Conservation (phyloP, 92 coral and sea anemone genomes). For the Porites evermanni region DNA sequence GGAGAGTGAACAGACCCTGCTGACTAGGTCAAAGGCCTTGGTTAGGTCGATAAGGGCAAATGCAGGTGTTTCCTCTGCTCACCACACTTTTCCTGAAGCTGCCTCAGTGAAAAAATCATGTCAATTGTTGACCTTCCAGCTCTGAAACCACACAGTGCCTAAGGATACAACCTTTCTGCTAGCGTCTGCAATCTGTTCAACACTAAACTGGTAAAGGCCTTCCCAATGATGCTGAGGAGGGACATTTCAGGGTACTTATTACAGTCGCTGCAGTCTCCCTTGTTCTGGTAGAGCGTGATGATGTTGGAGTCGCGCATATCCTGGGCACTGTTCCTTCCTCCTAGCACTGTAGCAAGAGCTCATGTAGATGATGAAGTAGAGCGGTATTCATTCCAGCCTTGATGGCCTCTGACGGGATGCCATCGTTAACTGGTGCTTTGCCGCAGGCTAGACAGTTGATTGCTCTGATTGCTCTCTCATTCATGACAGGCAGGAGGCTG, state of each 20-base stretch:
- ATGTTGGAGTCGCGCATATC: too few species aligned
- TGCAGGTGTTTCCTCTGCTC: conserved; percentile 36
- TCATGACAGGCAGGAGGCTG: too few species aligned
- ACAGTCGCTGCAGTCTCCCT: too few species aligned
- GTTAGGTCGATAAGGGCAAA: conserved; percentile 37
- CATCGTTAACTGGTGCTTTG: too few species aligned
- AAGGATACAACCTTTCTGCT: conserved; percentile 30
- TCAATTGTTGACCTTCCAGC: conserved; percentile 40
- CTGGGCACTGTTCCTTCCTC: too few species aligned
- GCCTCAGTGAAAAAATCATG: background rate
- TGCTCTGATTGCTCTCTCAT: background rate
- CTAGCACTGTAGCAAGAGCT: too few species aligned
- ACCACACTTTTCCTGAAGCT: conserved; percentile 58
- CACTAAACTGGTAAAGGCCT: background rate
- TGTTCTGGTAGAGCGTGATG: too few species aligned
- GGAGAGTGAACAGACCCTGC: conserved; percentile 36
- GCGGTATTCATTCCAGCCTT: too few species aligned
- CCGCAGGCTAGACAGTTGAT: background rate
- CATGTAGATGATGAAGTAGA: too few species aligned
- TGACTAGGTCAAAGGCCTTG: conserved; percentile 46
- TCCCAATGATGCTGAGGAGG: conserved; percentile 39
- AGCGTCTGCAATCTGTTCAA: conserved; percentile 28
- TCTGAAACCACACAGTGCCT: conserved; percentile 55
- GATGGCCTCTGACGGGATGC: too few species aligned
- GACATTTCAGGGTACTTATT: background rate